Conservation (phyloP, 2,797 vertebrate genomes). For the Perodicticus potto region DNA sequence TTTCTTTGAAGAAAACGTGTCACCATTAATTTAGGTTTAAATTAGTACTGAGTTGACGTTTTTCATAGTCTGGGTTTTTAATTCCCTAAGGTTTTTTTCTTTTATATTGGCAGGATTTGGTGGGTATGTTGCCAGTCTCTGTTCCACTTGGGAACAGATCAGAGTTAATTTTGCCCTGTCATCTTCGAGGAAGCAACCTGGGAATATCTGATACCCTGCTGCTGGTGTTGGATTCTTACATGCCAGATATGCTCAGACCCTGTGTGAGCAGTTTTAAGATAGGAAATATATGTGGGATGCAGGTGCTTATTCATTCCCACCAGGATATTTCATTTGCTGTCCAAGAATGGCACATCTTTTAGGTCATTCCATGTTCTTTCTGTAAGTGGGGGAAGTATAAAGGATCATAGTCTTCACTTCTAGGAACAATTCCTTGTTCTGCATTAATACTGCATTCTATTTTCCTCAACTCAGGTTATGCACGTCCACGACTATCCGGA, state of each 20-base stretch:
- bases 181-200: neutral
- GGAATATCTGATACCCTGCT: neutral
- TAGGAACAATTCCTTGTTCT: constrained; percentile 46
- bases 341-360: constrained; percentile 34
- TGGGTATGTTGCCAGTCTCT: constrained; percentile 18
- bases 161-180: constrained; percentile 33
- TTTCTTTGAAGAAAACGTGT: constrained; percentile 36
- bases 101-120: constrained; percentile 45
- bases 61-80: constrained; percentile 15
- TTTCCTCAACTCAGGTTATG: constrained; percentile 74
- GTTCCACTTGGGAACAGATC: neutral
- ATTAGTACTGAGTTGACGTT: neutral
- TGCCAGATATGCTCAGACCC: neutral
- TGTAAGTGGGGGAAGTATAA: neutral
- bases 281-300: constrained; percentile 14
- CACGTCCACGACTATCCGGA: constrained; percentile 50
- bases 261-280: constrained; percentile 40
- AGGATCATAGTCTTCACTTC: constrained; percentile 6
- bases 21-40: neutral
- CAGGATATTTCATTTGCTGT: constrained; percentile 38
- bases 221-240: neutral
- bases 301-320: constrained; percentile 33
- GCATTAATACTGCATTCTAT: constrained; percentile 63
- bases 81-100: neutral
- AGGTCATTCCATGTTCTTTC: constrained; percentile 42